Conservation (phyloP, 2,797 vertebrate genomes). For the Tokudaia tokunoshimensis region DNA sequence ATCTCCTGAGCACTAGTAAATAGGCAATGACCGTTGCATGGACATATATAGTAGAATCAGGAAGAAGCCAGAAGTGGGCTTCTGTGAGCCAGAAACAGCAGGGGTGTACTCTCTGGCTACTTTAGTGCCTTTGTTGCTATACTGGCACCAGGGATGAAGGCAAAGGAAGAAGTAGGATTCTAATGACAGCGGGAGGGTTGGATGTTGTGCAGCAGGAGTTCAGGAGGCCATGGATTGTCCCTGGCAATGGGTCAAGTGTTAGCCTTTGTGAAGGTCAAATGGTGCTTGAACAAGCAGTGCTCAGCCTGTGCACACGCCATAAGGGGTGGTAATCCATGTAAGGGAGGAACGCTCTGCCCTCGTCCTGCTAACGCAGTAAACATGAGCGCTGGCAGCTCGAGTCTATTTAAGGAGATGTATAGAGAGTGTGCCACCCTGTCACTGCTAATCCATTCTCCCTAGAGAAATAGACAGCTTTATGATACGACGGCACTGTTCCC, state of each 20-base stretch:
- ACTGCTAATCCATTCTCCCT: constrained; percentile 64
- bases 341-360: background rate
- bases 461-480: constrained; percentile 69
- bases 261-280: background rate
- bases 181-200: background rate
- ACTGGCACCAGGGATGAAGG: background rate
- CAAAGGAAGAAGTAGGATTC: background rate
- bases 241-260: background rate
- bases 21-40: background rate
- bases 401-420: constrained; percentile 35
- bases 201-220: background rate
- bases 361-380: background rate
- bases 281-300: background rate
- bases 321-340: background rate
- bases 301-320: too few species aligned
- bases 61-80: background rate
- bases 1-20: background rate
- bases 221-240: background rate
- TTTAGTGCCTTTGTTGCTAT: background rate
- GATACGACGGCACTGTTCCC: constrained; percentile 66
- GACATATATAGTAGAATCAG: background rate
- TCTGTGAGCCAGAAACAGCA: background rate
- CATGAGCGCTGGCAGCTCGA: background rate
- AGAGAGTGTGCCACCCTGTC: constrained; percentile 38
- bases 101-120: background rate